Evolutionary conservation across 2,113 vertebrate genomes (phyloP), one percentile per base, ranked within the genome.

Genomic region (Menidia beryllina): DNA sequence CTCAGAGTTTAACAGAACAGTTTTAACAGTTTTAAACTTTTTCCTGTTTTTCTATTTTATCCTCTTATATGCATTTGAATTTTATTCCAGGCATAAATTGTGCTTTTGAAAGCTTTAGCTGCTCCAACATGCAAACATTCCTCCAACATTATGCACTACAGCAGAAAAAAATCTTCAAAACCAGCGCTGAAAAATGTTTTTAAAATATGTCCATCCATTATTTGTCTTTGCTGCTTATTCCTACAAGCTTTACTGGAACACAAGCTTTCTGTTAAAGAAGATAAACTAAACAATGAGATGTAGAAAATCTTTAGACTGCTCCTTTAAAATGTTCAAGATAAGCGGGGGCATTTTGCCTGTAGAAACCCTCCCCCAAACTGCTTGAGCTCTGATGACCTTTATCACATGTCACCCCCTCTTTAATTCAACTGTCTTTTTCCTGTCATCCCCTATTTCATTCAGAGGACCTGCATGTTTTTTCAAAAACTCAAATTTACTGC

Each of bases 341-440:
- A 47, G 17, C 25, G 20, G 21, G 62, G 2, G 48, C 10, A 27
- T 69, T 49, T 54, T 77, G 26, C 48, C 26, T 64, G 26, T 52
- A 0, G 11, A 66, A 54, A 43, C 52, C 30, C 36, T 38, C 30
- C 50, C 39, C 48, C 30, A 59, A 53, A 72, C 55, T 68, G 30
- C 30, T 34, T 1, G 64, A 25, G 23, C 20, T 61, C 62, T 69
- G 27, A 1, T 87, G 77, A 83, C 85, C 77, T 85, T 87, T 79
- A 75, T 64, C 70, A 75, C 71, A 72, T 81, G 73, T 79, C 88
- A 76, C 7, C 61, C 47, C 38, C 53, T 65, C 68, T 86, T 82
- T 75, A 66, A 61, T 74, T 77, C 66, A 69, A 67, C 72, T 54
- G 17, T 67, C 69, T 79, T 34, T 51, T 64, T 65, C 45, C 66